These are phyloP conservation scores for Glyphotaelius pellucidus DNA, from an alignment of 2,888 invertebrate genomes.

Conservation along the genomic window DNA sequence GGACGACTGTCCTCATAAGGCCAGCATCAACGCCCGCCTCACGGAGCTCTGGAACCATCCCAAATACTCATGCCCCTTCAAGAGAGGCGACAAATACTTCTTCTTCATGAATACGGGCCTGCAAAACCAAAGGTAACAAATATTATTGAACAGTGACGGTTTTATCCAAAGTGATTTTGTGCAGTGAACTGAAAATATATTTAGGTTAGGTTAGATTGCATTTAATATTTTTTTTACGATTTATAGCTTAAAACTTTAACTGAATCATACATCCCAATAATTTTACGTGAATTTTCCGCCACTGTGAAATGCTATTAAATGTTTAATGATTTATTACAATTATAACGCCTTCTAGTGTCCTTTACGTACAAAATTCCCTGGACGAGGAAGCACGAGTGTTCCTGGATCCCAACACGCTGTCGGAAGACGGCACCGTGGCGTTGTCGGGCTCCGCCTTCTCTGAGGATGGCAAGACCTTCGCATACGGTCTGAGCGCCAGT, in stretches of 20 bases:
- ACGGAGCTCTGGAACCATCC: conserved; percentile 97
- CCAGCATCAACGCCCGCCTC: conserved; percentile 86
- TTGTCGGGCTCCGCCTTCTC: conserved; percentile 88
- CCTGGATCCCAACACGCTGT: conserved; percentile 95
- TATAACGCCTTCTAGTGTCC: conserved; percentile 80
- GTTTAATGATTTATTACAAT: not conserved
- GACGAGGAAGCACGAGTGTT: conserved; percentile 89
- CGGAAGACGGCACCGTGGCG: conserved; percentile 93
- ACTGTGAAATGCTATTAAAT: not conserved
- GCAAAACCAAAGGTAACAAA: conserved; percentile 92
- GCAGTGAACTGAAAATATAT: too few relatives aligned
- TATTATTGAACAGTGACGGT: not conserved
- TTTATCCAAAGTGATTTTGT: too few relatives aligned
- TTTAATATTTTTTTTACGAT: too few relatives aligned
- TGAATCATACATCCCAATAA: too few relatives aligned
- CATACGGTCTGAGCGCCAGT: conserved; percentile 93
- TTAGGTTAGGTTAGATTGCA: too few relatives aligned
- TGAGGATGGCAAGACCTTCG: conserved; percentile 92
- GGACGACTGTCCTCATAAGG: conserved; percentile 84
- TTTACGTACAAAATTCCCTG: conserved; percentile 91
- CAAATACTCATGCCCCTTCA: conserved; percentile 93
- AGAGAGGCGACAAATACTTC: conserved; percentile 91
- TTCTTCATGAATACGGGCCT: conserved; percentile 95
- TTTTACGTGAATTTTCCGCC: too few relatives aligned
- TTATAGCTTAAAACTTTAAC: too few relatives aligned